Evolutionary conservation across 2,113 vertebrate species (phyloP).

Genomic region (Zosterops japonicus): DNA sequence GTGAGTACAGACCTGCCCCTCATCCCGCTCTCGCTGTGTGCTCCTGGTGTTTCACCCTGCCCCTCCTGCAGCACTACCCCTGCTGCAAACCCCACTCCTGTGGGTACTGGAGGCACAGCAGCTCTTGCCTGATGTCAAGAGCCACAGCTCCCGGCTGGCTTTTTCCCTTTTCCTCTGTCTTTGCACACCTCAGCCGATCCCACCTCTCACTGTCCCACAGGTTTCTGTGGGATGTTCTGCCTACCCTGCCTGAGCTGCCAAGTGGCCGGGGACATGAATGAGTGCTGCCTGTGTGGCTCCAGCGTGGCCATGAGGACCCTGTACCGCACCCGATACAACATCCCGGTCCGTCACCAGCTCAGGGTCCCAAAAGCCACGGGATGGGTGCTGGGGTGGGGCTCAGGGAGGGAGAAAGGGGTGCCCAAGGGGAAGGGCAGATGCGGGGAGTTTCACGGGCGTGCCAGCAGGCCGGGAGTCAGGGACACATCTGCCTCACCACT

Average conservation of each 20-base stretch:
- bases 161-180: not conserved
- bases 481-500: not conserved
- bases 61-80: not conserved
- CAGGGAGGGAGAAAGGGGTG: not conserved
- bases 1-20: not conserved
- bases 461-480: not conserved
- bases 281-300: conserved; percentile 81
- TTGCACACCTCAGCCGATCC: not conserved
- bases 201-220: not conserved
- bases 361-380: accelerated
- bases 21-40: accelerated
- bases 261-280: conserved; percentile 78
- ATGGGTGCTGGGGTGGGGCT: not conserved
- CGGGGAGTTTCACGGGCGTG: accelerated
- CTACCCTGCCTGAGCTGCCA: conserved; percentile 65
- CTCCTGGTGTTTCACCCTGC: not conserved
- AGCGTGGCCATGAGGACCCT: conserved; percentile 78
- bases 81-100: not conserved
- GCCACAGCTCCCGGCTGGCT: accelerated
- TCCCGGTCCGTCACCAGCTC: conserved; percentile 66
- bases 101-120: not conserved
- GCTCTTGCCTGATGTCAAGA: not conserved
- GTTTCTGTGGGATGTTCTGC: conserved; percentile 74
- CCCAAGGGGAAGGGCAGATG: not conserved
- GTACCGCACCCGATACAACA: conserved; percentile 85